Evolutionary conservation across 2,113 vertebrate species (phyloP).

Genomic region (Odontophorus gujanensis): DNA sequence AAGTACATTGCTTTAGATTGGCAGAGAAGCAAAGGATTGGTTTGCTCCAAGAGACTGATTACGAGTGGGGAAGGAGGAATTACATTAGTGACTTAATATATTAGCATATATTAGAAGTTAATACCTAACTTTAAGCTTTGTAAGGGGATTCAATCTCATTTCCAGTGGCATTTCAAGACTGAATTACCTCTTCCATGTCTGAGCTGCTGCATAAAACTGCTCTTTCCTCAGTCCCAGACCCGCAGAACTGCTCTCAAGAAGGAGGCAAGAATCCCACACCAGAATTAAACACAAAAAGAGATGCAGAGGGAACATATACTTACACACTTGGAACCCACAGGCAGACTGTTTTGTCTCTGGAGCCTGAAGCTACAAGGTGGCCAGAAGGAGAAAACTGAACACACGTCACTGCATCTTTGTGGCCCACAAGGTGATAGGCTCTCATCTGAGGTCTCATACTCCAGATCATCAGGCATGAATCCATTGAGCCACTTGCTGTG

Average conservation of each 20-base stretch:
- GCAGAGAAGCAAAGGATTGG: neutral
- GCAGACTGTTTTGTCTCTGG: slow-evolving; percentile 94
- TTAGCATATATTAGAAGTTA: neutral
- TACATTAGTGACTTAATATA: neutral
- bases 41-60: neutral
- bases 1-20: neutral
- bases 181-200: neutral
- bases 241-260: neutral
- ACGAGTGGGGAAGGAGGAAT: neutral
- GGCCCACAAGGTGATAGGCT: slow-evolving; percentile 91
- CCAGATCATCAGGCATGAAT: slow-evolving; percentile 95
- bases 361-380: slow-evolving; percentile 92
- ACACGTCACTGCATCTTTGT: slow-evolving; percentile 89
- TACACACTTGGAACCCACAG: slow-evolving; percentile 95
- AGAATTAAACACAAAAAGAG: neutral
- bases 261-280: neutral
- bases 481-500: slow-evolving; percentile 92
- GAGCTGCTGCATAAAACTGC: neutral
- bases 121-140: neutral
- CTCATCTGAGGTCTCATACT: slow-evolving; percentile 92
- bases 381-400: slow-evolving; percentile 97
- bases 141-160: neutral
- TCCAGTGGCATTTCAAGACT: neutral
- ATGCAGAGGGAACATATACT: slow-evolving; percentile 48
- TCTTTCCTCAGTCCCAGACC: neutral